phyloP scores from a whole-genome alignment of 2,797 vertebrate species.

The Hylomyscus alleni region DNA sequence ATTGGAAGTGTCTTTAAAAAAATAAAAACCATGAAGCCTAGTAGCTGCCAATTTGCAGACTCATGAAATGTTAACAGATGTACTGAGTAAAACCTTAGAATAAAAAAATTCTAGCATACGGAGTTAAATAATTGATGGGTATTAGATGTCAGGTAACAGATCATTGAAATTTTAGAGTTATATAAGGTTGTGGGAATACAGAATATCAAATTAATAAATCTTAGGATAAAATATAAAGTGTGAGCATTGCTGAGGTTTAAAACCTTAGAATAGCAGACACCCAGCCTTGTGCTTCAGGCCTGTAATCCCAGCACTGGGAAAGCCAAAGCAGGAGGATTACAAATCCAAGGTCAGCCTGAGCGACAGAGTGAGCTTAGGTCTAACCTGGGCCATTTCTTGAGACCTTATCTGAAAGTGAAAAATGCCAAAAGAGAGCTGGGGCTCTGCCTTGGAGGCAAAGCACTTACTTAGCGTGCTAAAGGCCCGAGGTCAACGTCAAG shows the following conservation, averaged over 20 bases:
- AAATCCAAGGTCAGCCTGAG: not conserved
- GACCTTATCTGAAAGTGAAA: not conserved
- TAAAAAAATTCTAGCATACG: not conserved
- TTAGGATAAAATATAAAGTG: not conserved
- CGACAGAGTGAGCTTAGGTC: not conserved
- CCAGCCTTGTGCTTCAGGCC: not conserved
- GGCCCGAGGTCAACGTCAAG: not conserved
- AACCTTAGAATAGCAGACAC: not conserved
- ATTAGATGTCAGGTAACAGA: not conserved
- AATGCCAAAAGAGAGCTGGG: not conserved
- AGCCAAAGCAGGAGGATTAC: not conserved
- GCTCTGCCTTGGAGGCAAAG: not conserved
- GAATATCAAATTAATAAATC: not conserved
- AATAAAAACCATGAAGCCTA: not conserved
- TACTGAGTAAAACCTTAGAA: not conserved
- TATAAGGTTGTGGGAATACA: not conserved
- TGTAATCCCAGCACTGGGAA: not conserved
- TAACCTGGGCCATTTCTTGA: not conserved
- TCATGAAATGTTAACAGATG: slow-evolving; percentile 2
- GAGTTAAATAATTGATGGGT: slow-evolving; percentile 8
- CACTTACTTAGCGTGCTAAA: not conserved
- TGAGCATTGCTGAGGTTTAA: slow-evolving; percentile 10
- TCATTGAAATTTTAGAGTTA: not conserved
- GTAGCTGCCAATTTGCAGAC: not conserved
- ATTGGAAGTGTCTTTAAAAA: not conserved